Percentiles rank a stretch among this genome's conserved stretches.
phyloP scores from a whole-genome alignment of 2,797 vertebrate genomes.

The Anguilla marmorata region DNA sequence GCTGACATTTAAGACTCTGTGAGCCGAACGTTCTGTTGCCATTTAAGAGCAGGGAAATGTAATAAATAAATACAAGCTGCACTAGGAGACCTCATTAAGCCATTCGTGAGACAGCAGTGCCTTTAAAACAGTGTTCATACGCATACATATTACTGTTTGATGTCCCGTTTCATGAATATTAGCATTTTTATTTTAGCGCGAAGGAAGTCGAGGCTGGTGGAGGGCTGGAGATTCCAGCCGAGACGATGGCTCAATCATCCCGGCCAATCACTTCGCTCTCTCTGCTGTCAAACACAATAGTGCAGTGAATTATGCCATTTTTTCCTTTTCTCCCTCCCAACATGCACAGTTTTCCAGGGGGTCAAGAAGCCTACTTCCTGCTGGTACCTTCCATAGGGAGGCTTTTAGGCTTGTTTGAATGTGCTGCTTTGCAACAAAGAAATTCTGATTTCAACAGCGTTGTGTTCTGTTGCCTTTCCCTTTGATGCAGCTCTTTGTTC shows the following conservation, averaged over 20 bases:
- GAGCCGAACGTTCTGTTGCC: constrained; percentile 16
- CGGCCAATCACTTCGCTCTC: not conserved
- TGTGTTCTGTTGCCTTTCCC: not conserved
- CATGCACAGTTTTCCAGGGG: not conserved
- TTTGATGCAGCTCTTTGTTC: not conserved
- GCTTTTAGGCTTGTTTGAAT: not conserved
- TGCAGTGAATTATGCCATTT: not conserved
- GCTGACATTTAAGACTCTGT: constrained; percentile 24
- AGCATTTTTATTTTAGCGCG: constrained; percentile 10
- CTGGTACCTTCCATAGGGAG: not conserved
- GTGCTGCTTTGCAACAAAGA: not conserved
- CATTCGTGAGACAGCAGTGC: not conserved
- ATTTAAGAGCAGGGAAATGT: constrained; percentile 24
- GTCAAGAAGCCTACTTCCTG: not conserved
- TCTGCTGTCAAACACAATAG: not conserved
- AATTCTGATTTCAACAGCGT: not conserved
- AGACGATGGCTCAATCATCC: constrained; percentile 15
- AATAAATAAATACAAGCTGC: constrained; percentile 20
- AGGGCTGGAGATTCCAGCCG: not conserved
- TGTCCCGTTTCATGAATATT: constrained; percentile 24
- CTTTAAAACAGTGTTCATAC: constrained; percentile 20
- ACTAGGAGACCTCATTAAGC: constrained; percentile 23
- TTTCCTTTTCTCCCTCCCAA: not conserved
- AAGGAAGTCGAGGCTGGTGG: constrained; percentile 2
- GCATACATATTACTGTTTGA: constrained; percentile 22